Base-by-base conservation (phyloP, 2,113 vertebrate species). In the Solea senegalensis region DNA sequence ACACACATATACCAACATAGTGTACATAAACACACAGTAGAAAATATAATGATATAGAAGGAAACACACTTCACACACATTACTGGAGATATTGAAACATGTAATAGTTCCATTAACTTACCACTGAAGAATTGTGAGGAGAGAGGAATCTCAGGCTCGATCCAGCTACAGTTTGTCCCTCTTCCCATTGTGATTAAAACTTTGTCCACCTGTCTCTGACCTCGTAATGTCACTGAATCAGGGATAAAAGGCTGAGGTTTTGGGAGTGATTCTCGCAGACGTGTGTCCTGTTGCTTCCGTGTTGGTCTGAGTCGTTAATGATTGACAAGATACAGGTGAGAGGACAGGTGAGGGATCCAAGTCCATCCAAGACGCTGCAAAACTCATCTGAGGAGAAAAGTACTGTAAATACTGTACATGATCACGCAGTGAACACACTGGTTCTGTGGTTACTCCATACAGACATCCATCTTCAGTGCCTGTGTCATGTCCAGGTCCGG, bases 91-190 rank as follows among this genome's bases (percentile, higher is more conserved):
- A 34, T 34, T 34, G 2, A 34, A 34, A 34, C 2, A 6, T 34
- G 34, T 34, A 34, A 34, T 34, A 34, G 3, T 10, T 13, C 14
- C 14, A 48, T 11, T 21, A 0, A 60, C 78, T 85, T 64, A 94
- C 94, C 92, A 59, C 80, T 88, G 72, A 94, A 92, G 62, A 94
- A 86, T 7, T 94, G 86, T 0, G 89, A 90, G 0, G 94, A 94
- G 53, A 94, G 68, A 5, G 92, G 93, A 66, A 94, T 91, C 71
- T 91, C 93, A 28, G 83, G 77, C 8, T 87, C 86, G 0, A 85
- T 82, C 81, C 88, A 81, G 65, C 90, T 93, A 65, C 94, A 95
- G 88, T 95, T 94, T 51, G 71, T 50, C 16, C 34, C 64, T 46
- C 62, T 83, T 8, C 69, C 62, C 89, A 87, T 84, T 54, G 56